phyloP scores from a whole-genome alignment of 1,140 invertebrate genomes.

The Apocrypta bakeri region DNA sequence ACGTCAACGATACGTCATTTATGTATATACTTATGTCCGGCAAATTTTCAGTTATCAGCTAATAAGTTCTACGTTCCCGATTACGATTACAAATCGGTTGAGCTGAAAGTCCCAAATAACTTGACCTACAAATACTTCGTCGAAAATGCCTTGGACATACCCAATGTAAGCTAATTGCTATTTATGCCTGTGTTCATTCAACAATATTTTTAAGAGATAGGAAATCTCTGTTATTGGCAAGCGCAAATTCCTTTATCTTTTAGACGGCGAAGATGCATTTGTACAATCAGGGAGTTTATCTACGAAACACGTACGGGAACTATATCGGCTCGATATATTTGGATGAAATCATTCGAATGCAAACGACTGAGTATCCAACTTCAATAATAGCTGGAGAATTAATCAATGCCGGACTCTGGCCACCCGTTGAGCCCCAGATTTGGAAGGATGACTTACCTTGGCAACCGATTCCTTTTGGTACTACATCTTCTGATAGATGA shows the following conservation, averaged over 20 bases:
- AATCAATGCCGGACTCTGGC: conserved; percentile 75
- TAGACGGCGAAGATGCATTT: conserved; percentile 60
- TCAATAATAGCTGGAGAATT: conserved; percentile 77
- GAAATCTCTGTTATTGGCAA: neutral
- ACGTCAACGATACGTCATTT: neutral
- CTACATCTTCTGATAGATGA: neutral
- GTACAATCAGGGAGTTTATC: conserved; percentile 62
- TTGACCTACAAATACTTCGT: conserved; percentile 60
- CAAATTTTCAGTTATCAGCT: conserved; percentile 56
- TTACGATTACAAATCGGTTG: conserved; percentile 44
- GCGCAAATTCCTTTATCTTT: neutral
- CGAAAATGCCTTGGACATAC: conserved; percentile 55
- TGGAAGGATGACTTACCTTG: conserved; percentile 73
- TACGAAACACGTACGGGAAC: conserved; percentile 61
- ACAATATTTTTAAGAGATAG: neutral
- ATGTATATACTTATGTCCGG: neutral
- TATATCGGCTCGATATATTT: conserved; percentile 63
- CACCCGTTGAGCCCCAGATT: conserved; percentile 66
- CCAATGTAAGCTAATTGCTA: conserved; percentile 57
- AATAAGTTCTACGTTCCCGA: conserved; percentile 60
- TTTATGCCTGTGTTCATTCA: neutral
- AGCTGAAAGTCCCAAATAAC: conserved; percentile 52
- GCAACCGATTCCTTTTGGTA: conserved; percentile 76
- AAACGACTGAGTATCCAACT: conserved; percentile 73
- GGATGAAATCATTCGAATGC: conserved; percentile 66